Percentiles rank a stretch among this genome's conserved stretches.
phyloP scores from a whole-genome alignment of 2,113 vertebrate genomes.

The Erpornis zantholeuca region DNA sequence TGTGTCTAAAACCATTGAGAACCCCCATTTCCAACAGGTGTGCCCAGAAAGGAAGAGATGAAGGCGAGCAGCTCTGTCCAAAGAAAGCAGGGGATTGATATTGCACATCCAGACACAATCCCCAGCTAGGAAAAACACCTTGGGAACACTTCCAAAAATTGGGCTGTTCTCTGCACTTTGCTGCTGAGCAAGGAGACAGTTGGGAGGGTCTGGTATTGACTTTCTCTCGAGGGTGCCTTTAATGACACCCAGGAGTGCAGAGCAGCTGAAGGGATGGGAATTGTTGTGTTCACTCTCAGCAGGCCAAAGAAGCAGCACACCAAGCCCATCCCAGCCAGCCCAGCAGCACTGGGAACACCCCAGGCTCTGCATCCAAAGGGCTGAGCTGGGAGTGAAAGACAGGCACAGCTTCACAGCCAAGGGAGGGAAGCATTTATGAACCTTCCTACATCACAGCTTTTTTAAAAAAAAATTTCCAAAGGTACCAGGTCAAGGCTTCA shows the following conservation, averaged over 20 bases:
- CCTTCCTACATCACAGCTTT: not conserved
- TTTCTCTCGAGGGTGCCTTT: not conserved
- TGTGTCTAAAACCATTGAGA: not conserved
- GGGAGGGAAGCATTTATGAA: not conserved
- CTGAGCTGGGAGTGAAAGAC: not conserved
- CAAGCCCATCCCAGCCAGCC: not conserved
- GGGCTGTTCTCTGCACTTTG: not conserved
- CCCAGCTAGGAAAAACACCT: not conserved
- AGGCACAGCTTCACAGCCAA: not conserved
- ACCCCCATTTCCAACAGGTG: fast-evolving
- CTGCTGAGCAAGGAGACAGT: not conserved
- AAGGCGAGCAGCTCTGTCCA: not conserved
- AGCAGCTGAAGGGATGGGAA: not conserved
- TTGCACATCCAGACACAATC: not conserved
- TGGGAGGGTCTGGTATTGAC: not conserved
- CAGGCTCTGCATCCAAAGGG: not conserved
- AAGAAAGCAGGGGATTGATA: not conserved
- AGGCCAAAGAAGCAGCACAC: not conserved
- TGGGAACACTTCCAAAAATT: not conserved
- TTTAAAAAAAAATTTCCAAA: not conserved
- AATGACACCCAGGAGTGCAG: not conserved
- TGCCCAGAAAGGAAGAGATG: not conserved
- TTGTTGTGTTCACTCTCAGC: not conserved
- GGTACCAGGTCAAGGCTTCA: not conserved
- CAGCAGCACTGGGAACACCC: not conserved